A percentile compares a stretch with the other conserved stretches of the same genome.
Evolutionary conservation across 1,140 invertebrate genomes (phyloP).

Genomic region (Paramacrobiotus metropolitanus): DNA sequence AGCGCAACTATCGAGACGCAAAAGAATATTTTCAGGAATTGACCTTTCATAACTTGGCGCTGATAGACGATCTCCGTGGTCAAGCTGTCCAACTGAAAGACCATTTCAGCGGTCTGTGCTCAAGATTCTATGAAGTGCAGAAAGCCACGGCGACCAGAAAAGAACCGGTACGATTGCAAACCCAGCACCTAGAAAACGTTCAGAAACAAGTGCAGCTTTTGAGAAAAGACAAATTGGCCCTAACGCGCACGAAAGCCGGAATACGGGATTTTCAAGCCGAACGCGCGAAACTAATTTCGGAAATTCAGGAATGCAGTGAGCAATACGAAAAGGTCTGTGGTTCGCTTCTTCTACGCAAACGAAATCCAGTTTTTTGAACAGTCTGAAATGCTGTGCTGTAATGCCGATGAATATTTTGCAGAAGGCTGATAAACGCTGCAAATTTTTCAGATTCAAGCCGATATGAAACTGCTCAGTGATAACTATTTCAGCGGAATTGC

Average conservation of each 20-base stretch:
- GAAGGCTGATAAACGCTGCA: too few relatives aligned
- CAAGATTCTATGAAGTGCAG: neutral
- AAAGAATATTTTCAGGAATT: neutral
- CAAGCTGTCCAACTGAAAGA: neutral
- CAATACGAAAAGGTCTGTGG: neutral
- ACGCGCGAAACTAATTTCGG: neutral
- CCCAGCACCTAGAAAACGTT: neutral
- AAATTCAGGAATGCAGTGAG: neutral
- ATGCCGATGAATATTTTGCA: too few relatives aligned
- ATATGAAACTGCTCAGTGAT: neutral
- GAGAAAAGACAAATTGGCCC: neutral
- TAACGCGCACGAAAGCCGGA: too few relatives aligned
- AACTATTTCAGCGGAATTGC: neutral
- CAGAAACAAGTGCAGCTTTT: neutral
- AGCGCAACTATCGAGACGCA: neutral
- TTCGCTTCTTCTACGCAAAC: neutral
- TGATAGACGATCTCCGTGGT: neutral
- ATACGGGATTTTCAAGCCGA: neutral
- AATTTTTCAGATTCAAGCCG: too few relatives aligned
- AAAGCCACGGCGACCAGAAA: neutral
- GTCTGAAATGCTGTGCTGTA: too few relatives aligned
- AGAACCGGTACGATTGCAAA: neutral
- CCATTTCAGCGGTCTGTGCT: neutral
- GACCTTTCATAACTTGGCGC: neutral
- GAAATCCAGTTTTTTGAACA: neutral